Percentiles rank a stretch among this genome's conserved stretches.
Evolutionary conservation across 2,113 vertebrate species (phyloP).

Genomic region (Mellivora capensis): DNA sequence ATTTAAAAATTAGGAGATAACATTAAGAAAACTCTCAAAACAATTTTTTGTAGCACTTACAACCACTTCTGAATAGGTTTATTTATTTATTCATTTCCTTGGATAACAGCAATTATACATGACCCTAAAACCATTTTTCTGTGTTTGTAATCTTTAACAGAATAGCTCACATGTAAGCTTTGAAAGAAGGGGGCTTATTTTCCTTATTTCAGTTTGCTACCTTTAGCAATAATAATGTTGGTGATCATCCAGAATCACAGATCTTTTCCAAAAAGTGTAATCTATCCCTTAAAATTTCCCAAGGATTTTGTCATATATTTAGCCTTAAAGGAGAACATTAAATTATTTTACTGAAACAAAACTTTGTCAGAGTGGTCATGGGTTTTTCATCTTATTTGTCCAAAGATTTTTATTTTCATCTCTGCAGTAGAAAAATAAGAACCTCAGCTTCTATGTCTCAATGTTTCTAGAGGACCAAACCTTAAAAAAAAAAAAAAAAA

Average conservation of each 20-base stretch:
- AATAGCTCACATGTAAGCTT: not conserved
- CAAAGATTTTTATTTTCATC: not conserved
- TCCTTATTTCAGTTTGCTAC: not conserved
- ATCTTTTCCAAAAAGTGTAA: not conserved
- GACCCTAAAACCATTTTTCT: not conserved
- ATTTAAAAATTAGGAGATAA: slow-evolving; percentile 18
- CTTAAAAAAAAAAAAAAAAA: not conserved
- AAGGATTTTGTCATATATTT: not conserved
- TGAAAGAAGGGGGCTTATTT: not conserved
- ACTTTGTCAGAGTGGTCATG: not conserved
- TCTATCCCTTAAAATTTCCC: not conserved
- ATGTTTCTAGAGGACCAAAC: not conserved
- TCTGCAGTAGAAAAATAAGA: slow-evolving; percentile 37
- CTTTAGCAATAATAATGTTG: not conserved
- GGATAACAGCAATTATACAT: not conserved
- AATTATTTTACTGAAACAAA: not conserved
- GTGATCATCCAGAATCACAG: not conserved
- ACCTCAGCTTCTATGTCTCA: not conserved
- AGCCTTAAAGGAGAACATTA: not conserved
- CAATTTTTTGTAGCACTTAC: not conserved
- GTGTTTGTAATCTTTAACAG: not conserved
- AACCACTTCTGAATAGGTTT: not conserved
- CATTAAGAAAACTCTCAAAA: slow-evolving; percentile 29
- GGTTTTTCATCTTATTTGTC: not conserved
- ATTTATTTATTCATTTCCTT: not conserved